Percentiles rank a stretch among this genome's conserved stretches.
phyloP scores from a whole-genome alignment of 2,888 invertebrate species.

The Lycophotia porphyrea region DNA sequence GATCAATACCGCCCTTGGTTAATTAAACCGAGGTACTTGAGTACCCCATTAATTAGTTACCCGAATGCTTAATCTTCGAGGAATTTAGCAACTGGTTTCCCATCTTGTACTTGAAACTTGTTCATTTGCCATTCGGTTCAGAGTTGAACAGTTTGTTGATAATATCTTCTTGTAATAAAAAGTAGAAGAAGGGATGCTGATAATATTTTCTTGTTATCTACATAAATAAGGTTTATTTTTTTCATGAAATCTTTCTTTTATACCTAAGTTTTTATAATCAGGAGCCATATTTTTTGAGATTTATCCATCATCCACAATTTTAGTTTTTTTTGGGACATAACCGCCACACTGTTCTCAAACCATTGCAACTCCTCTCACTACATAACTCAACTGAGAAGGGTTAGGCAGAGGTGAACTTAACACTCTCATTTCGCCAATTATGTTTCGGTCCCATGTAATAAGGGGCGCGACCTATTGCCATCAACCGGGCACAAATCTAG shows the following conservation, averaged over 20 bases:
- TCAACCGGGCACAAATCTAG: no score
- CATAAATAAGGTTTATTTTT: background rate
- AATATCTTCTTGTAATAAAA: background rate
- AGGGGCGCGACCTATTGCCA: no score
- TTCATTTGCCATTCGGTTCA: conserved; percentile 16
- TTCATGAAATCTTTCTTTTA: background rate
- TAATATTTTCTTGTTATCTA: conserved; percentile 10
- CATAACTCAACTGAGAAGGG: no score
- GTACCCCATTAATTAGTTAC: conserved; percentile 44
- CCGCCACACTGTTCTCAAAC: no score
- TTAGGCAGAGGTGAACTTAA: no score
- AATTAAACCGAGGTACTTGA: conserved; percentile 37
- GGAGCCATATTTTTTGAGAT: background rate
- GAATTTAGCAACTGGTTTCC: conserved; percentile 17
- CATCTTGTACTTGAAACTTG: conserved; percentile 34
- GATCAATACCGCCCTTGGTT: conserved; percentile 38
- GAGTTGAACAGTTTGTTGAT: background rate
- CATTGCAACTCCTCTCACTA: no score
- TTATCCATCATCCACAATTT: no score
- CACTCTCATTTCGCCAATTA: no score
- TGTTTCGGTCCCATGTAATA: no score
- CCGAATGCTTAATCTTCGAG: conserved; percentile 33
- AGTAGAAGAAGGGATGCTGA: background rate
- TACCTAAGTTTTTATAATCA: background rate
- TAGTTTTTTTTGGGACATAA: no score